Conservation (phyloP, 2,797 vertebrate genomes). For the Naso thynnoides region DNA sequence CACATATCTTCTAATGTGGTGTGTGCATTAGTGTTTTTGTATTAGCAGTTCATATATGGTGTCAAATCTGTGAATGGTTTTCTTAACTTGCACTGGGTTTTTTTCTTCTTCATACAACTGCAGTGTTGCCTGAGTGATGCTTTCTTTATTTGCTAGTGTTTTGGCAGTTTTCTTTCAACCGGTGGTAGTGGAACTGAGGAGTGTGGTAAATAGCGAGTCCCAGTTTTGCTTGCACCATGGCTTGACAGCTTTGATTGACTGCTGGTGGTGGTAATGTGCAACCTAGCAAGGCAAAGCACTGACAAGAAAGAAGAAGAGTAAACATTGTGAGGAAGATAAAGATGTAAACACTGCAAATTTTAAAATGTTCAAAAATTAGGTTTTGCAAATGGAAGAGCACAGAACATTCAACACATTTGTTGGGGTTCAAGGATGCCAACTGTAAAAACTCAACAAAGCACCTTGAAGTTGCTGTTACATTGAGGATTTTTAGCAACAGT, state of each 20-base stretch:
- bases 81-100: background rate
- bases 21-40: background rate
- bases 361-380: background rate
- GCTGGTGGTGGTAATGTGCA: background rate
- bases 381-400: too few species aligned
- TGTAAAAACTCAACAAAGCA: background rate
- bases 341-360: too few species aligned
- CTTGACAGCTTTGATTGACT: background rate
- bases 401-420: background rate
- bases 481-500: background rate
- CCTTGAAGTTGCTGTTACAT: background rate
- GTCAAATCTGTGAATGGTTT: background rate
- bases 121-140: background rate
- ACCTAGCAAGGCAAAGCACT: too few species aligned
- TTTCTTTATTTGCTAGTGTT: constrained; percentile 4
- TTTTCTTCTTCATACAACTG: background rate
- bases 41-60: background rate
- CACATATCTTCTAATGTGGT: background rate
- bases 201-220: background rate
- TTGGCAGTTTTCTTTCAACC: background rate
- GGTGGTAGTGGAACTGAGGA: background rate
- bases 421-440: background rate
- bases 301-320: background rate
- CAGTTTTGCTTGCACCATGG: too few species aligned
- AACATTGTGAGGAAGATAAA: too few species aligned